phyloP scores from a whole-genome alignment of 2,797 vertebrate species.

The Tapirus indicus region DNA sequence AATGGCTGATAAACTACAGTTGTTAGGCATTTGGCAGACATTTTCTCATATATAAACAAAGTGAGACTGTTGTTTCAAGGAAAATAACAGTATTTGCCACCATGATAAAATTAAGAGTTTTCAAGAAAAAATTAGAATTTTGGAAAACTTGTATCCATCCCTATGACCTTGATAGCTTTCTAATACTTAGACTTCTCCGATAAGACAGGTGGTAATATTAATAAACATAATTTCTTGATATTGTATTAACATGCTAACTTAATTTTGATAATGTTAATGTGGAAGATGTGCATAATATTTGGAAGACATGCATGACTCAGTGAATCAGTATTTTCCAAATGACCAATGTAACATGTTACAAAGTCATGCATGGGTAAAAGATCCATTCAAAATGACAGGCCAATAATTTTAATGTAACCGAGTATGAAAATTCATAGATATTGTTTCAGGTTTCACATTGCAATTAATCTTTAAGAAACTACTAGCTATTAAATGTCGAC shows the following conservation, averaged over 20 bases:
- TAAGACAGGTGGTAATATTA: not conserved
- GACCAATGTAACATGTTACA: not conserved
- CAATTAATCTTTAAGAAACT: slow-evolving; percentile 41
- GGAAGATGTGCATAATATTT: not conserved
- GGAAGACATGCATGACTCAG: not conserved
- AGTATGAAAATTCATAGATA: slow-evolving; percentile 4
- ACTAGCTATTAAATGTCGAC: not conserved
- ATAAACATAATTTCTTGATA: slow-evolving; percentile 40
- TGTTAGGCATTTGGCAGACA: slow-evolving; percentile 8
- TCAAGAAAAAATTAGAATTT: slow-evolving; percentile 21
- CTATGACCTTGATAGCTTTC: not conserved
- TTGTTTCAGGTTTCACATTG: slow-evolving; percentile 25
- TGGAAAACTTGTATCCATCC: not conserved
- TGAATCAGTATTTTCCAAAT: slow-evolving; percentile 24
- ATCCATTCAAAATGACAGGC: slow-evolving; percentile 1
- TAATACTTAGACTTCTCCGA: not conserved
- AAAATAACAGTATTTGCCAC: not conserved
- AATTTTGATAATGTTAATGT: slow-evolving; percentile 2
- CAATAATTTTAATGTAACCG: slow-evolving; percentile 15
- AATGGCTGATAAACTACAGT: not conserved
- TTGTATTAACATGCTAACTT: not conserved
- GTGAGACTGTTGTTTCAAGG: not conserved
- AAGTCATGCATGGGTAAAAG: slow-evolving; percentile 43
- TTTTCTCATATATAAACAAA: slow-evolving; percentile 57
- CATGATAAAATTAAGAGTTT: slow-evolving; percentile 21